Evolutionary conservation across 2,797 vertebrate genomes (phyloP), one percentile per base, ranked within the genome.

Genomic region (Yasuhikotakia modesta): DNA sequence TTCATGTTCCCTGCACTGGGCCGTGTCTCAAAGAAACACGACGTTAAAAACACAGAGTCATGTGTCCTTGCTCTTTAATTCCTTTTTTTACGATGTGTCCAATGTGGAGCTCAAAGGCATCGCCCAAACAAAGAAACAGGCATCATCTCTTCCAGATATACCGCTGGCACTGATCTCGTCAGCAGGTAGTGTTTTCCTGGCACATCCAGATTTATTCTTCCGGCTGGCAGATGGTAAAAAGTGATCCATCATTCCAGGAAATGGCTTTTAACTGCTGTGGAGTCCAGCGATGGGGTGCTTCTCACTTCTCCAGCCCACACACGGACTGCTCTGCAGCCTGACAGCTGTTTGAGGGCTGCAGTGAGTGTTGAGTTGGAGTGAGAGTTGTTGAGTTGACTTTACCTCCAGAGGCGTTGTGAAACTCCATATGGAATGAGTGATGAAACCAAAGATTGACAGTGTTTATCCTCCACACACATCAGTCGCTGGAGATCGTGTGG

Each of bases 221-320:
- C 45, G 78, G 65, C 70, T 69, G 78, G 70, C 78, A 80, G 78
- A 80, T 80, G 57, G 71, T 74, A 30, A 80, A 61, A 72, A 73
- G 32, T 68, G 55, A 80, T 74, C 57, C 78, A 74, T 80, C 65
- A 69, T 72, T 80, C 64, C 50, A 65, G 73, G 67, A 68, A 77
- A 77, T 55, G 46, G 43, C 45, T 81, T 77, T 66, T 53, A 63
- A 65, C 73, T 66, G 67, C 58, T 65, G 60, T 53, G 65, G 60
- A 71, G 79, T 71, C 68, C 66, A 72, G 63, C 43, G 61, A 75
- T 70, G 39, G 68, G 65, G 19, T 22, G 63, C 50, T 77, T 66
- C 66, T 35, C 71, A 68, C 57, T 53, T 68, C 24, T 64, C 14
- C 70, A 46, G 50, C 61, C 61, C 70, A 79, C 65, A 74, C 52